Percentiles rank a stretch among this genome's conserved stretches.
These are phyloP conservation scores for Drosophila formosana DNA, from an alignment of 2,888 invertebrate species.

Conservation along the genomic window DNA sequence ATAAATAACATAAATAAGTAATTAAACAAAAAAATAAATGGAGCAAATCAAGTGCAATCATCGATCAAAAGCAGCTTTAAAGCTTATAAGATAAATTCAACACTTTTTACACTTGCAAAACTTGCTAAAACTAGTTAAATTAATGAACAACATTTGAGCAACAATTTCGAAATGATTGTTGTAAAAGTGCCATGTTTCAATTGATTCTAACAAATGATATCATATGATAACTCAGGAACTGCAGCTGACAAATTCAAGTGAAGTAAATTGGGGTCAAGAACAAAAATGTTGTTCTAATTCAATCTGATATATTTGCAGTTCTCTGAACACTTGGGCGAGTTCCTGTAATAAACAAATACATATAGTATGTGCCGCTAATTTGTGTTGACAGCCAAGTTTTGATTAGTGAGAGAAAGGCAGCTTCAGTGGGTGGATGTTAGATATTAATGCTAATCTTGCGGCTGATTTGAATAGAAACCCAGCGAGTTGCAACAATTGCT, in stretches of 20 bases:
- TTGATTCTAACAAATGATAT: background rate
- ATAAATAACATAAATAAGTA: too few relatives aligned
- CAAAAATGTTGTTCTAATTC: background rate
- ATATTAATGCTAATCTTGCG: background rate
- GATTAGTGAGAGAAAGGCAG: background rate
- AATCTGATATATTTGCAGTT: background rate
- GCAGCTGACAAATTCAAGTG: background rate
- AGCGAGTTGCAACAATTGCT: conserved; percentile 17
- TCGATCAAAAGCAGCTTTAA: too few relatives aligned
- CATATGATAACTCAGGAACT: background rate
- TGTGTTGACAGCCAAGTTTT: background rate
- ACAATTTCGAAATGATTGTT: too few relatives aligned
- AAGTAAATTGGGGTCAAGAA: conserved; percentile 1
- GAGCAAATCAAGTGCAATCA: too few relatives aligned
- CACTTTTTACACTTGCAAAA: too few relatives aligned
- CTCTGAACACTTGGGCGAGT: too few relatives aligned
- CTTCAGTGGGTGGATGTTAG: conserved; percentile 4
- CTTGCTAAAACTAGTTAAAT: too few relatives aligned
- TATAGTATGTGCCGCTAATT: background rate
- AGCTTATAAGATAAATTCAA: too few relatives aligned
- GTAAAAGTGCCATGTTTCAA: background rate
- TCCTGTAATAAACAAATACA: too few relatives aligned
- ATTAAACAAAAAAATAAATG: too few relatives aligned
- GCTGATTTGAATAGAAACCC: conserved; percentile 1
- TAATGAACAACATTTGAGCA: too few relatives aligned